These are phyloP conservation scores for Drosophila lacicola DNA, from an alignment of 2,888 invertebrate genomes.

Conservation along the genomic window DNA sequence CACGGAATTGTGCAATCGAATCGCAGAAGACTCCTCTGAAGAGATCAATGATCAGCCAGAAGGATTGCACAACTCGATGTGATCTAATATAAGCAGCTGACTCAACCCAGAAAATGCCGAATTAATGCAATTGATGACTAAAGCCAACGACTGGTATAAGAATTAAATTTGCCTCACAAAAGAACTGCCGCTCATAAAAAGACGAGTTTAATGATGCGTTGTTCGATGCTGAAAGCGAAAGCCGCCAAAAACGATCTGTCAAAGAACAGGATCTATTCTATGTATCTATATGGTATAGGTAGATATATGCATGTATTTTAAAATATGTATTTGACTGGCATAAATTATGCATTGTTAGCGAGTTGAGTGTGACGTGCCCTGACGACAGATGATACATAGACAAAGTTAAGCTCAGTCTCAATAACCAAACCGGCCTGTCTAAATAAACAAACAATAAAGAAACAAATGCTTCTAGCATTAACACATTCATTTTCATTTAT, in stretches of 20 bases:
- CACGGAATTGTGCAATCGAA: conserved; percentile 24
- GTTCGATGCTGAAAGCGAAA: conserved; percentile 20
- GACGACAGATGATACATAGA: conserved; percentile 13
- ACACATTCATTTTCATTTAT: conserved; percentile 64
- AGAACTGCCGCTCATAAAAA: conserved; percentile 49
- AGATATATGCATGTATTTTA: background rate
- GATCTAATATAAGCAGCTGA: conserved; percentile 39
- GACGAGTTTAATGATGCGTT: conserved; percentile 31
- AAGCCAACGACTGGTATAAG: conserved; percentile 14
- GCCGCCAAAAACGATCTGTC: conserved; percentile 19
- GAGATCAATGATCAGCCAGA: conserved; percentile 30
- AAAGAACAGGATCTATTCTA: conserved; percentile 53
- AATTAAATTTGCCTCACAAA: conserved; percentile 48
- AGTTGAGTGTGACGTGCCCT: conserved; percentile 14
- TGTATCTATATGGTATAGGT: background rate
- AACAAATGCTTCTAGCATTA: conserved; percentile 43
- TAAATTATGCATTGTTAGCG: conserved; percentile 63
- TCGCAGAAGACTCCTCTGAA: background rate
- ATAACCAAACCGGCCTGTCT: conserved; percentile 43
- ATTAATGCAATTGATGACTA: conserved; percentile 46
- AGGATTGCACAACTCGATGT: conserved; percentile 42
- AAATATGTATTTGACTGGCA: conserved; percentile 29
- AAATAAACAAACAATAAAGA: conserved; percentile 58
- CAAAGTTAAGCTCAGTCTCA: conserved; percentile 20
- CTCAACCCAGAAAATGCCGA: conserved; percentile 29